phyloP scores from a whole-genome alignment of 92 coral and sea anemone species.

The Montipora capitata region DNA sequence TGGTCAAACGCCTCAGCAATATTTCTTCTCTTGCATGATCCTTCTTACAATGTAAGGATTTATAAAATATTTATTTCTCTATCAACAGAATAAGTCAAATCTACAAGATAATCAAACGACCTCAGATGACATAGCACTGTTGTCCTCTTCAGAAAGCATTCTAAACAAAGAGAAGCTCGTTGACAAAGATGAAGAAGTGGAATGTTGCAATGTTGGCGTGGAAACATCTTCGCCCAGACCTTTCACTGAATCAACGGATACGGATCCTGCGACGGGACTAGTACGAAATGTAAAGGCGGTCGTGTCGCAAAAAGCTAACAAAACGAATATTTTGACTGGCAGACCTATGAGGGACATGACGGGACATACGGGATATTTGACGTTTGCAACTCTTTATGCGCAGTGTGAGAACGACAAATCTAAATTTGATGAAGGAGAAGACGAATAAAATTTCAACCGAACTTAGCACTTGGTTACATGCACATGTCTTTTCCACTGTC shows the following conservation, averaged over 20 bases:
- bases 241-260: conserved; percentile 28
- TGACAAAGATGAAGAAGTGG: not conserved
- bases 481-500: too few species aligned
- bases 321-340: conserved; percentile 80
- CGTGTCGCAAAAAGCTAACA: conserved; percentile 69
- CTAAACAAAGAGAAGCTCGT: not conserved
- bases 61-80: not conserved
- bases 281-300: conserved; percentile 41
- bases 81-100: not conserved
- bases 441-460: not conserved
- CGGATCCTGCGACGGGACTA: conserved; percentile 43
- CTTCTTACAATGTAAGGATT: too few species aligned
- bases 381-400: conserved; percentile 89
- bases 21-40: not conserved
- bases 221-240: conserved; percentile 10
- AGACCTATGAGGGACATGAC: conserved; percentile 86
- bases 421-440: not conserved
- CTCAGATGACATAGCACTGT: not conserved
- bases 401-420: not conserved
- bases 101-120: not conserved
- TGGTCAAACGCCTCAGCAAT: too few species aligned
- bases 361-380: conserved; percentile 97
- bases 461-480: too few species aligned
- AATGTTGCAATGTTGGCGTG: not conserved
- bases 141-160: not conserved